A percentile compares a stretch with the other conserved stretches of the same genome.
phyloP scores from a whole-genome alignment of 2,797 vertebrate genomes.

The Benthosema pterotum region DNA sequence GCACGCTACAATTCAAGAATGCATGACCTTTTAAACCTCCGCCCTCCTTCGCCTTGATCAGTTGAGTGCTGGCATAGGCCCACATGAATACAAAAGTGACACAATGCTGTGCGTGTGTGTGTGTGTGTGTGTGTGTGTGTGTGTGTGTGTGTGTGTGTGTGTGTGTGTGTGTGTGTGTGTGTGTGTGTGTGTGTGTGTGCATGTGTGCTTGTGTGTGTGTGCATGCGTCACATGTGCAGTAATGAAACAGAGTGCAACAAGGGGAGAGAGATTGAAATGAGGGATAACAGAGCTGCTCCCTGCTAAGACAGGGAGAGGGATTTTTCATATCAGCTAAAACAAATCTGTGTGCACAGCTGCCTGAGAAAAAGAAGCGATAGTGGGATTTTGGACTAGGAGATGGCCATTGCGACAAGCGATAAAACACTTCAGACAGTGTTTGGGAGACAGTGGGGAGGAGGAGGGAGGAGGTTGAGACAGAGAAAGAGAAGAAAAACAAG shows the following conservation, averaged over 20 bases:
- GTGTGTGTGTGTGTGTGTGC: too few species aligned
- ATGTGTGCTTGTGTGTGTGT: too few species aligned
- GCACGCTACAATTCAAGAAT: too few species aligned
- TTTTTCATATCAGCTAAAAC: constrained; percentile 48
- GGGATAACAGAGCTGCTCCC: constrained; percentile 27
- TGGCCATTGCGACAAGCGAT: constrained; percentile 30
- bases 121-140: too few species aligned
- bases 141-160: too few species aligned
- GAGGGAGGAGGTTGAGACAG: constrained; percentile 14
- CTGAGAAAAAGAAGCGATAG: constrained; percentile 26
- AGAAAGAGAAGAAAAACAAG: constrained; percentile 18
- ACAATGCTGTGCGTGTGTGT: constrained; percentile 53
- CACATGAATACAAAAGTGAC: constrained; percentile 19
- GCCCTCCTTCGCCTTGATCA: not conserved
- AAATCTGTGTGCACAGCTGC: constrained; percentile 56
- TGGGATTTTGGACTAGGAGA: constrained; percentile 16
- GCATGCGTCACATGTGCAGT: too few species aligned
- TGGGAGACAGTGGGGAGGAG: constrained; percentile 13
- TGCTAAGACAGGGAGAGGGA: constrained; percentile 34
- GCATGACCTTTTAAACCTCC: not conserved
- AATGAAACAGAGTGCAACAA: constrained; percentile 22
- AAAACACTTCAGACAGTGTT: constrained; percentile 32
- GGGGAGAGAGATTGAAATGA: constrained; percentile 39
- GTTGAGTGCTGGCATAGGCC: constrained; percentile 18
- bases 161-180: too few species aligned